Conservation (phyloP, 2,888 invertebrate species). For the Limnephilus marmoratus region DNA sequence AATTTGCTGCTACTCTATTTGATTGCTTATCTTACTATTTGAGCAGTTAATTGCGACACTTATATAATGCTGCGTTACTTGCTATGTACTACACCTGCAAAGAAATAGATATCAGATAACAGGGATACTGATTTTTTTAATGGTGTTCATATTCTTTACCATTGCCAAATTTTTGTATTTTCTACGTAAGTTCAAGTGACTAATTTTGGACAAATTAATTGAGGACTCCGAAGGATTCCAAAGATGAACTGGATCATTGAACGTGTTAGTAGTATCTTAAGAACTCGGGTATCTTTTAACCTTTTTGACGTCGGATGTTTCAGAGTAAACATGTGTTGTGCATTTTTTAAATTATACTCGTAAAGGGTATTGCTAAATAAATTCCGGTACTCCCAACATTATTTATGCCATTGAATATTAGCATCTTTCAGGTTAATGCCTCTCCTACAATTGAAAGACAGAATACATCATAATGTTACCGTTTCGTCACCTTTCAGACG, state of each 20-base stretch:
- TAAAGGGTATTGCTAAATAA: too few species aligned
- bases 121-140: not conserved
- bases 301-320: too few species aligned
- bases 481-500: constrained; percentile 18
- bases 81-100: not conserved
- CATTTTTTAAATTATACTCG: too few species aligned
- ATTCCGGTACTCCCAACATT: too few species aligned
- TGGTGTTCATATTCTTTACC: not conserved
- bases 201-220: too few species aligned
- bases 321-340: too few species aligned
- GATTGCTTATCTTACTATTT: not conserved
- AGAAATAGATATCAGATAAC: not conserved
- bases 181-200: too few species aligned
- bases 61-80: not conserved
- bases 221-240: too few species aligned
- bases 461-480: constrained; percentile 7
- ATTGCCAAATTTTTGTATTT: not conserved
- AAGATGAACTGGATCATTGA: too few species aligned
- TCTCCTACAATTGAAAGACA: not conserved
- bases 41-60: not conserved
- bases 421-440: not conserved
- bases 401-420: too few species aligned
- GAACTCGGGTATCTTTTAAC: too few species aligned
- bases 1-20: not conserved
- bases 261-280: too few species aligned